Conservation (phyloP, 2,888 invertebrate species). For the Tipula confusa region DNA sequence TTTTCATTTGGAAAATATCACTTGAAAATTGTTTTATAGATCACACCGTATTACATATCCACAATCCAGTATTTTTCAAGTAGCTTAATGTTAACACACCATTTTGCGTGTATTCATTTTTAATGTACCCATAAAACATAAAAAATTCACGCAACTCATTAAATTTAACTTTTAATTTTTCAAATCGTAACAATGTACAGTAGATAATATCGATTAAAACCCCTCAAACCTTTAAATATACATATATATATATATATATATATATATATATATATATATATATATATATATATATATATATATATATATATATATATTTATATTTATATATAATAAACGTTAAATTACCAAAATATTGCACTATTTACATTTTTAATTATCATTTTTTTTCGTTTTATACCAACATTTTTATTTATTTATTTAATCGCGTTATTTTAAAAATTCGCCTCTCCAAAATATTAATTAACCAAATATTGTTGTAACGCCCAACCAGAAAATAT, state of each 20-base stretch:
- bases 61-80: not conserved
- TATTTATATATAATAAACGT: not conserved
- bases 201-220: not conserved
- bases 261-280: too few relatives aligned
- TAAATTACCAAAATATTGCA: not conserved
- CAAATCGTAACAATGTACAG: not conserved
- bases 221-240: too few relatives aligned
- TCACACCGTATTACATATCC: too few relatives aligned
- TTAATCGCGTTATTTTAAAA: not conserved
- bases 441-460: not conserved
- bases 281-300: too few relatives aligned
- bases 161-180: not conserved
- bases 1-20: too few relatives aligned
- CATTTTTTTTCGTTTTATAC: not conserved
- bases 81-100: constrained; percentile 1
- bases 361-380: constrained; percentile 3
- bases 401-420: not conserved
- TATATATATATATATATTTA: too few relatives aligned
- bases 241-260: too few relatives aligned
- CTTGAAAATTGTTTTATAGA: too few relatives aligned
- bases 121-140: not conserved
- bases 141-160: not conserved
- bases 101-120: not conserved
- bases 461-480: not conserved
- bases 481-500: constrained; percentile 3